Base-by-base conservation (phyloP, 2,888 invertebrate species). In the Hedya salicella region DNA sequence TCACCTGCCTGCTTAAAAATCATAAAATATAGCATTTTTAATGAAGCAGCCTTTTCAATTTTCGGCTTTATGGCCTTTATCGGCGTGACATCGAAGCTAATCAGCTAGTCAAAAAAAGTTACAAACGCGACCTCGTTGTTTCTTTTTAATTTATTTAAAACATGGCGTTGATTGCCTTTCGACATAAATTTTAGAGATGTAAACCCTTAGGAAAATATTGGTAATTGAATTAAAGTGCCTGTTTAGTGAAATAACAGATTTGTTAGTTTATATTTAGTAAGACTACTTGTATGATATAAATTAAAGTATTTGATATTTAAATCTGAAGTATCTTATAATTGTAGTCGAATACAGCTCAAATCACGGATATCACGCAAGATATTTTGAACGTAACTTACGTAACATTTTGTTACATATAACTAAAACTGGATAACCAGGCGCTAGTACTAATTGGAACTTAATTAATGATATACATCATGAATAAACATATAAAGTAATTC, bases 71-170 rank as follows among this genome's bases (percentile, higher is more conserved):
- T 79, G 81, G 80, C 82, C 79, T 87, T 87, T 91, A 92, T 92
- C 92, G 89, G 92, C 90, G 92, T 88, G 89, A 91, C 91, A 92
- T 92, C 92, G 84, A 82, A 77, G 83, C 82, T 90, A 89, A 92
- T 91, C 89, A 88, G 82, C 83, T 80, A 81, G 79, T 84, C 79
- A 64, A 65, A 64, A 56, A 61, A 62, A 14, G 25, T 54, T 61
- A 44, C 21, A 39, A 63, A 63, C 62, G 59, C 54, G 42, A 62
- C 42, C 40, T 48, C 36, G 13, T 66, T 76, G 70, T 74, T 74
- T 72, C 76, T 75, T 74, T 74, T 73, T 69, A 71, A 74, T 75
- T 81, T 83, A 80, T 81, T 84, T 83, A 79, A 81, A 77, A 78
- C 74, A 73, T 74, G 69, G 68, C 75, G 78, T 83, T 87, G 86